Base-by-base conservation (phyloP, 1,140 invertebrate species). In the Goniozus legneri region DNA sequence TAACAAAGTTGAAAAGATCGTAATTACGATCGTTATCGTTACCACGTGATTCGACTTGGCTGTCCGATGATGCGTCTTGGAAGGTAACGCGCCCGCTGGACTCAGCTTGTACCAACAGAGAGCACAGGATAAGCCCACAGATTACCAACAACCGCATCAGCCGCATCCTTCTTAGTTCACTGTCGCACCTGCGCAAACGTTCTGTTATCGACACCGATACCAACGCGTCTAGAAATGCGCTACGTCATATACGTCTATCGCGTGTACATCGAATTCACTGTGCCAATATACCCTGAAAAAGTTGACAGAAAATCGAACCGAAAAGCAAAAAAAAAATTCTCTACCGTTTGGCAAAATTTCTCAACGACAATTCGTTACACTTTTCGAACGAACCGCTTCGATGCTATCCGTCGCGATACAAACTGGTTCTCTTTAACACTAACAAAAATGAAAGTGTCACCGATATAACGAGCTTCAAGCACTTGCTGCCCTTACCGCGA, bases 111-210 rank as follows among this genome's bases (percentile, higher is more conserved):
- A 61, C 54, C 41, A 54, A 42, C 27, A 47, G 49, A 16, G 46
- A 62, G 52, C 52, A 51, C 52, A 71, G 51, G 47, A 63, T 42
- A 36, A 68, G 31, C 44, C 56, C 46, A 24, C 49, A 56, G 37
- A 48, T 67, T 64, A 69, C 56, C 63, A 66, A 39, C 62, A 47
- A 63, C 35, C 44, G 60, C 39, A 60, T 50, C 12, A 56, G 45
- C 43, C 52, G 67, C 64, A 69, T 62, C 56, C 65, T 71, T 56
- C 51, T 56, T 54, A 49, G 40, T 30, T 57, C 8, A 32, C 24
- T 20, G 30, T 42, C 40, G 19, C 33, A 48, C 44, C 56, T 58
- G 18, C 14, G 44, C 43, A 39, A n/a, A 52, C 21, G 6, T 47
- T 14, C 13, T 8, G 15, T 35, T 48, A 44, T 52, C 38, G 38